Evolutionary conservation across 1,140 invertebrate species (phyloP).

Genomic region (Seison nebaliae): DNA sequence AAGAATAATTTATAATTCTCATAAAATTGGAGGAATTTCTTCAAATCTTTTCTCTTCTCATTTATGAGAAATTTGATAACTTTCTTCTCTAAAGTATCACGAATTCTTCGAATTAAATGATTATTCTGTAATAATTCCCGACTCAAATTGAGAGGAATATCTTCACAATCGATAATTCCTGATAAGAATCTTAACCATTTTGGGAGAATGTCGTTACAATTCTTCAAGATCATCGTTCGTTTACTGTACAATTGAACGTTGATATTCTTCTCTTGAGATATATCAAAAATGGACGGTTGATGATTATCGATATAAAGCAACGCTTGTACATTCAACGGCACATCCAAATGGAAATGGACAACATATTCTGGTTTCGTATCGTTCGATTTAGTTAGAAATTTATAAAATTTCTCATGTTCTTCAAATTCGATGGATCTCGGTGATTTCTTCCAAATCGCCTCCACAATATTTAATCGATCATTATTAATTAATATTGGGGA

Average conservation of each 20-base stretch:
- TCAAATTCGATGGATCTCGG: slow-evolving; percentile 54
- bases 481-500: slow-evolving; percentile 70
- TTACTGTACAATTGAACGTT: slow-evolving; percentile 63
- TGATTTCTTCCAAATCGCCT: slow-evolving; percentile 71
- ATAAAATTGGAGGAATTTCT: slow-evolving; percentile 59
- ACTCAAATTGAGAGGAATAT: slow-evolving; percentile 83
- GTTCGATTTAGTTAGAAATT: slow-evolving; percentile 52
- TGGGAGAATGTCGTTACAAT: slow-evolving; percentile 61
- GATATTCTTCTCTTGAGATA: slow-evolving; percentile 46
- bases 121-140: slow-evolving; percentile 78
- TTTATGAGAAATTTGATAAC: slow-evolving; percentile 60
- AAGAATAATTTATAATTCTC: slow-evolving; percentile 67
- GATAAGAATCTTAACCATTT: slow-evolving; percentile 77
- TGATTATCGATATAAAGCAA: slow-evolving; percentile 71
- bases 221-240: slow-evolving; percentile 61
- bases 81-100: slow-evolving; percentile 51
- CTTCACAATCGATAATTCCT: slow-evolving; percentile 85
- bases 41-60: slow-evolving; percentile 49
- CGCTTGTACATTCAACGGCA: slow-evolving; percentile 60
- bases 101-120: slow-evolving; percentile 40
- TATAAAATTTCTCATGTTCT: slow-evolving; percentile 59
- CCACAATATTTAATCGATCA: slow-evolving; percentile 50
- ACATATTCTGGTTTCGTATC: slow-evolving; percentile 44
- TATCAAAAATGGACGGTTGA: slow-evolving; percentile 50
- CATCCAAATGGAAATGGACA: slow-evolving; percentile 42